These are phyloP conservation scores for Ptilonorhynchus violaceus DNA, from an alignment of 2,113 vertebrate species.

Conservation along the genomic window DNA sequence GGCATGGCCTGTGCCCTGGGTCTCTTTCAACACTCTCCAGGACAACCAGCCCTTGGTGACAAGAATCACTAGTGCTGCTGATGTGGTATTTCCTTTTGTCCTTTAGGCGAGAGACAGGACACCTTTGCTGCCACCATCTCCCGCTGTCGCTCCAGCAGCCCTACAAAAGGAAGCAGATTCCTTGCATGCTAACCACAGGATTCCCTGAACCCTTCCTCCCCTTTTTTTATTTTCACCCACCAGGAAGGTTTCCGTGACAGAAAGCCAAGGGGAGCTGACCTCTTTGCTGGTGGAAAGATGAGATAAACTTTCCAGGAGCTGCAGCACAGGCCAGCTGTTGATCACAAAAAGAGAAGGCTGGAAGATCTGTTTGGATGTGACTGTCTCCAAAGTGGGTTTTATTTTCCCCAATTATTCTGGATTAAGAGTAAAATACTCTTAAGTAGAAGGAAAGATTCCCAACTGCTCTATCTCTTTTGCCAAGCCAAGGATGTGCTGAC, in stretches of 20 bases:
- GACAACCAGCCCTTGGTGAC: neutral
- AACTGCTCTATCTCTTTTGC: neutral
- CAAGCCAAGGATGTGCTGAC: neutral
- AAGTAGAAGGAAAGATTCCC: neutral
- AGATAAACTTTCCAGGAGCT: neutral
- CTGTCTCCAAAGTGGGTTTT: neutral
- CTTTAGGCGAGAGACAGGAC: neutral
- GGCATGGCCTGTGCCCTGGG: neutral
- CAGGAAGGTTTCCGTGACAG: neutral
- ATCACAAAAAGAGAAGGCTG: neutral
- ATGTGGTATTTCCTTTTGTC: conserved; percentile 25
- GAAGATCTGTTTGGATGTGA: neutral
- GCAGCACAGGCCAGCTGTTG: neutral
- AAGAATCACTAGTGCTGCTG: neutral
- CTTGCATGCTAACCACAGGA: neutral
- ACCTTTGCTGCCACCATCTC: neutral
- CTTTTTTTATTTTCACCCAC: neutral
- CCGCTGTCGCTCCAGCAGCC: fast-evolving
- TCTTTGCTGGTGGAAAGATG: neutral
- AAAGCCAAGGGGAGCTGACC: neutral
- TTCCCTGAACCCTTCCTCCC: neutral
- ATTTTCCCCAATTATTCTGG: neutral
- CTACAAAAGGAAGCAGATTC: neutral
- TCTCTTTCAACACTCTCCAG: neutral
- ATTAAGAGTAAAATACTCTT: neutral